Percentiles rank a stretch among this genome's conserved stretches.
Evolutionary conservation across 2,888 invertebrate species (phyloP).

Genomic region (Drosophila histrio): DNA sequence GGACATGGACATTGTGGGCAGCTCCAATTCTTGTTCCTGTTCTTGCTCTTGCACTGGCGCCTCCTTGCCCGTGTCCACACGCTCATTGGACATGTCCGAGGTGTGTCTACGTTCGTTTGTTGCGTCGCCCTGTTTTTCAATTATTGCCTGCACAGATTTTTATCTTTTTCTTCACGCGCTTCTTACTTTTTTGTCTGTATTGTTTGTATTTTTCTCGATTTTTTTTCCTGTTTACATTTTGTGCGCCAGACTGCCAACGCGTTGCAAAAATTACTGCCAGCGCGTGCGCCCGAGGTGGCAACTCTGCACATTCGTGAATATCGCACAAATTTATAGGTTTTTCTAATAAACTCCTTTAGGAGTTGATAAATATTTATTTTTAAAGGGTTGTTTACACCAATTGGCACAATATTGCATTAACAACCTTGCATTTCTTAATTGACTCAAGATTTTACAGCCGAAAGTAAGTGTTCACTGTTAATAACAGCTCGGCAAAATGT

Average conservation of each 20-base stretch:
- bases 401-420: neutral
- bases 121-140: constrained; percentile 20
- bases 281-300: constrained; percentile 47
- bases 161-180: constrained; percentile 63
- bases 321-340: neutral
- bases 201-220: constrained; percentile 79
- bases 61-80: constrained; percentile 68
- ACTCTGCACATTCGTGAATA: constrained; percentile 26
- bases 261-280: constrained; percentile 5
- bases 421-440: neutral
- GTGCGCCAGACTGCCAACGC: constrained; percentile 47
- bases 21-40: constrained; percentile 56
- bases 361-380: neutral
- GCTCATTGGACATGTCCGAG: constrained; percentile 67
- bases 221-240: constrained; percentile 76
- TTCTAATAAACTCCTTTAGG: neutral
- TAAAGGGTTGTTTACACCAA: neutral
- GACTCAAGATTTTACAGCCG: neutral
- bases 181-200: constrained; percentile 74
- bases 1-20: constrained; percentile 54
- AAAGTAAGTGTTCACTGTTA: neutral
- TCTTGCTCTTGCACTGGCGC: constrained; percentile 38
- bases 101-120: constrained; percentile 17
- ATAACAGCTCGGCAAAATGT: constrained; percentile 1
- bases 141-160: constrained; percentile 41